Evolutionary conservation across 2,888 invertebrate species (phyloP), one percentile per base, ranked within the genome.

Genomic region (Tiliacea citrago): DNA sequence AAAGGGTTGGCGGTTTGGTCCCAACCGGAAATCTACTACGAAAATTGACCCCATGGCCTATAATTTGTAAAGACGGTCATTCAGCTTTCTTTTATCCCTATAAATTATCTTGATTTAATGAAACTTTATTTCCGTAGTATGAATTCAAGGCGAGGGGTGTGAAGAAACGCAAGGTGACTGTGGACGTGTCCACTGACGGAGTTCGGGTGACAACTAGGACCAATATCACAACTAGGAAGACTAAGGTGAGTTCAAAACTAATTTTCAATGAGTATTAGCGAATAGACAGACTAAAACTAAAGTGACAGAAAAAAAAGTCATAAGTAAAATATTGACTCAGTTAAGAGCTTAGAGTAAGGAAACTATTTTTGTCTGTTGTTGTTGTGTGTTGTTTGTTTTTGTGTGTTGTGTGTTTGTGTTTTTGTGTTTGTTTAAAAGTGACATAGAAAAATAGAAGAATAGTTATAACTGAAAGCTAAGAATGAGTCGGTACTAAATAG

Each of bases 91-190:
- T 65, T 42, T 51, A 35, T 49, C 66, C 57, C 42, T 49, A 42
- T 42, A 58, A 42, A 74, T 62, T 55, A 42, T 66, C 39, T 58
- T 53, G 49, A 57, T 81, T 18, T 76, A 66, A 69, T 65, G 9
- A 62, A 70, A 29, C 21, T 51, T 77, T 68, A 65, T 75, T 69
- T 76, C 78, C 67, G 66, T 97, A 99, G 99, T 99, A 99, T 96
- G 99, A 99, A 96, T 99, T 99, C 97, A 99, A 99, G 97, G 98
- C 99, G 88, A 99, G 99, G 94, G 99, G 99, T 73, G 98, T 99
- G 92, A 99, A 99, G 97, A 99, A 99, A 96, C 98, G 99, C 93
- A 99, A 99, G 97, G 99, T 99, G 90, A 98, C 98, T 77, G 97
- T 99, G 85, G 98, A 99, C 89, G 98, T 99, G 83, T 99, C 99